Evolutionary conservation across 23 tunicate species (phyloP).

Genomic region (Ascidia mentula): DNA sequence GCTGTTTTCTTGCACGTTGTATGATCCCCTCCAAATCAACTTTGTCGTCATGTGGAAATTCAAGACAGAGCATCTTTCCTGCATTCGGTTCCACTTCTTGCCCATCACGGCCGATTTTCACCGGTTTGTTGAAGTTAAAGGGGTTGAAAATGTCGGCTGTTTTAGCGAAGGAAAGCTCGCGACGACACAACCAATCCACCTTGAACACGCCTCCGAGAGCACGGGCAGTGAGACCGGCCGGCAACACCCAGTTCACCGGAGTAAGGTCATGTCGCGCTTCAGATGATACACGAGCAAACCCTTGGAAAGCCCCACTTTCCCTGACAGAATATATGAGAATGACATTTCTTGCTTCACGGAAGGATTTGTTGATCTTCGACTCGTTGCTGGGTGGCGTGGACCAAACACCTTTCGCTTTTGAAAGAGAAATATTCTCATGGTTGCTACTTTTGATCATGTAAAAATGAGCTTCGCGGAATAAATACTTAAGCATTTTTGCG

Average conservation of each 20-base stretch:
- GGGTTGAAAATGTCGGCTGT: conserved; percentile 71
- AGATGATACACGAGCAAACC: conserved; percentile 71
- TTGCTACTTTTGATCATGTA: conserved; percentile 90
- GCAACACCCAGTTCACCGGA: conserved; percentile 90
- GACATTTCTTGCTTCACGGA: conserved; percentile 77
- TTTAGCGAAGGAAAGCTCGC: conserved; percentile 73
- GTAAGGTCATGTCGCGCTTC: conserved; percentile 66
- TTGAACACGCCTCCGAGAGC: conserved; percentile 90
- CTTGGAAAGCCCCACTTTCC: conserved; percentile 97
- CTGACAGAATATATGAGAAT: conserved; percentile 76
- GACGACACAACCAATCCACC: conserved; percentile 79
- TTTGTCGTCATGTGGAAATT: conserved; percentile 89
- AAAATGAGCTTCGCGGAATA: conserved; percentile 84
- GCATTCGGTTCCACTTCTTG: conserved; percentile 96
- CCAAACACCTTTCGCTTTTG: conserved; percentile 91
- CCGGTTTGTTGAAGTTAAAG: conserved; percentile 77
- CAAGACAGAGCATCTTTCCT: conserved; percentile 81
- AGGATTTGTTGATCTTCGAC: conserved; percentile 62
- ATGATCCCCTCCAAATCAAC: conserved; percentile 79
- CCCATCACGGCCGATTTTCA: conserved; percentile 92
- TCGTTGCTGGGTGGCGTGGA: conserved; percentile 93
- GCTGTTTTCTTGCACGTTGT: conserved; percentile 53
- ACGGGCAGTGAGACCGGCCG: conserved; percentile 70
- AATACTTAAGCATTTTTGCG: conserved; percentile 77
- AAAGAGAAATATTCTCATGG: conserved; percentile 80